These are phyloP conservation scores for Chrysolina oricalcia DNA, from an alignment of 2,888 invertebrate genomes.

Conservation along the genomic window DNA sequence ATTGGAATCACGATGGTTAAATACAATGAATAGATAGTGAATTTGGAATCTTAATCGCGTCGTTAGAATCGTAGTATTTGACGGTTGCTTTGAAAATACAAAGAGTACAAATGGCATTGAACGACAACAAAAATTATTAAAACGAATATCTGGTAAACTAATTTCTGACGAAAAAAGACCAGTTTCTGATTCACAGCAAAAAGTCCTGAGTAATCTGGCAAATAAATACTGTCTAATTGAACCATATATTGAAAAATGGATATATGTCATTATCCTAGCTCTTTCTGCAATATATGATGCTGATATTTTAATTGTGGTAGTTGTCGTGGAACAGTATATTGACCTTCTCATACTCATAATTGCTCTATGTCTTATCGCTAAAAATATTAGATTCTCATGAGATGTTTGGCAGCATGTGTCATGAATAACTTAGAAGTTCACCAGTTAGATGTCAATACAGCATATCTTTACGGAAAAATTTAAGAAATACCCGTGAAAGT, in stretches of 20 bases:
- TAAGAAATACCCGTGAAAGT: constrained; percentile 35
- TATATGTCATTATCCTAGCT: too few relatives aligned
- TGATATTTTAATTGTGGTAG: too few relatives aligned
- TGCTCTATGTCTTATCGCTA: too few relatives aligned
- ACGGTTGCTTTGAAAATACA: not conserved
- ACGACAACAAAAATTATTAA: not conserved
- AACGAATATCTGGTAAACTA: not conserved
- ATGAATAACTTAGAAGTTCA: constrained; percentile 39
- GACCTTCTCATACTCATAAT: too few relatives aligned
- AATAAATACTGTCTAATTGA: too few relatives aligned
- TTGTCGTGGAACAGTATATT: too few relatives aligned
- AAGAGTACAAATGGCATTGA: not conserved
- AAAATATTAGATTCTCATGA: too few relatives aligned
- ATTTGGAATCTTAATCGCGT: too few relatives aligned
- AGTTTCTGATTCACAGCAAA: not conserved
- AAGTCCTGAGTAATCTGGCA: not conserved
- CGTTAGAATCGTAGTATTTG: not conserved
- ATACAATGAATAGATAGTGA: too few relatives aligned
- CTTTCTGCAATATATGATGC: too few relatives aligned
- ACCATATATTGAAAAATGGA: too few relatives aligned
- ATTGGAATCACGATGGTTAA: too few relatives aligned
- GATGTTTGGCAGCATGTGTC: constrained; percentile 54
- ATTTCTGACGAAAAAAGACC: not conserved
- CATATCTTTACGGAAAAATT: constrained; percentile 51
- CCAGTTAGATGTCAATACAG: constrained; percentile 48